Base-by-base conservation (phyloP, 2,113 vertebrate genomes). In the Jacana jacana region DNA sequence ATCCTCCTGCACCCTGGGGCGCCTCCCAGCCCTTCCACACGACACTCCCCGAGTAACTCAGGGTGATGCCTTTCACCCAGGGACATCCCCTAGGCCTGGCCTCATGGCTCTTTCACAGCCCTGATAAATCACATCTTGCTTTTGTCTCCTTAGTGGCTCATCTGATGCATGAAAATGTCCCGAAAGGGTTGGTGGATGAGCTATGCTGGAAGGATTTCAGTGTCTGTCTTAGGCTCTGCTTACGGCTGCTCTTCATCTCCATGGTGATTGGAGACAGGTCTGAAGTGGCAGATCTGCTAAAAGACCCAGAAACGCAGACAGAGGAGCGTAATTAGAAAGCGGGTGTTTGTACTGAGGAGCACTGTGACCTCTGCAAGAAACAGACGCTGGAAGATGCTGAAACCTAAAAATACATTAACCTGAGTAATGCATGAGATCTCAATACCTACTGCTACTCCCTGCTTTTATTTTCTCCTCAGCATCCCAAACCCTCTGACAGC, bases 281-380 rank as follows among this genome's bases (percentile, higher is more conserved):
- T 95, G 72, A 91, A 96, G 91, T 48, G 42, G 85, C 37, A 92
- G 64, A 94, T 84, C 79, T 93, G 91, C 93, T 92, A 70, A 88
- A 79, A 80, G 66, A 49, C 70, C 77, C 91, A 85, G 69, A 0
- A 0, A 65, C 0, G 9, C 39, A 75, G 86, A 65, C n/a, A 23
- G 35, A 79, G 73, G 54, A 42, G 51, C 0, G 3, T 13, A 76
- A 73, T 68, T 64, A 92, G 52, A 84, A 95, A 93, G 40, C 0
- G 1, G 16, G 65, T 12, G 2, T 35, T 91, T 0, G 1, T 54
- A 49, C 3, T 0, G 3, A 84, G 81, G 13, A 94, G 40, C 57
- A 65, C 49, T 1, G 1, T 23, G 65, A 84, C 48, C 65, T 90
- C 80, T 61, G 57, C 58, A 86, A 85, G 49, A 86, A 91, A 81